Evolutionary conservation across 2,113 vertebrate species (phyloP).

Genomic region (Pituophis catenifer): DNA sequence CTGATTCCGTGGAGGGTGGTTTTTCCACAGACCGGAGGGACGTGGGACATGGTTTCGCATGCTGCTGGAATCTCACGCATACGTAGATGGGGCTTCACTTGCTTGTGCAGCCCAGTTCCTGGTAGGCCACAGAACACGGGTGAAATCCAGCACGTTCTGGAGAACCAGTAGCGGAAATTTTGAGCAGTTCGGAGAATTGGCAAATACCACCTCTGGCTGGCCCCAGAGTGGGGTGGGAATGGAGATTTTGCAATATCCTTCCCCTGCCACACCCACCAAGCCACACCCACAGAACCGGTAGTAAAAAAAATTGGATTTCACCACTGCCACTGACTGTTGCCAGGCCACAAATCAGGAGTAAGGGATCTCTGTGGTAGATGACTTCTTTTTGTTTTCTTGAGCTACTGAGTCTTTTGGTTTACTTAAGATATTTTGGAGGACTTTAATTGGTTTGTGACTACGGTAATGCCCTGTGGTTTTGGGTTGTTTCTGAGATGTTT

Average conservation of each 20-base stretch:
- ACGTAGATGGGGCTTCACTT: neutral
- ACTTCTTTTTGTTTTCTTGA: neutral
- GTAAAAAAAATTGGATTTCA: no score
- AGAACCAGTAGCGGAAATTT: no score
- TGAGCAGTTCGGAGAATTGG: no score
- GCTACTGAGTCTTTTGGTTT: neutral
- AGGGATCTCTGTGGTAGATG: neutral
- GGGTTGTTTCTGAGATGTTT: neutral
- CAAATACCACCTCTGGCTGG: no score
- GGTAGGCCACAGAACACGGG: neutral
- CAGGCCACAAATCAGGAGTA: neutral
- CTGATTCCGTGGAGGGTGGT: neutral
- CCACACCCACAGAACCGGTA: no score
- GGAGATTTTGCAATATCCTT: no score
- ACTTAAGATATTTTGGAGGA: neutral
- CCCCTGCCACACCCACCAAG: no score
- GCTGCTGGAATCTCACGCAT: no score
- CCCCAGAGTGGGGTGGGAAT: no score
- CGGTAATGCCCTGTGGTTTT: neutral
- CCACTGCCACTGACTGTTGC: neutral
- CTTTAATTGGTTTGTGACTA: neutral
- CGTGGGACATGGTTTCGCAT: rapidly evolving
- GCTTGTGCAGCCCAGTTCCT: neutral
- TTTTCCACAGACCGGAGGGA: neutral
- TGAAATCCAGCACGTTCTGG: no score